Base-by-base conservation (phyloP, 1,140 invertebrate genomes). In the Caenorhabditis latens region DNA sequence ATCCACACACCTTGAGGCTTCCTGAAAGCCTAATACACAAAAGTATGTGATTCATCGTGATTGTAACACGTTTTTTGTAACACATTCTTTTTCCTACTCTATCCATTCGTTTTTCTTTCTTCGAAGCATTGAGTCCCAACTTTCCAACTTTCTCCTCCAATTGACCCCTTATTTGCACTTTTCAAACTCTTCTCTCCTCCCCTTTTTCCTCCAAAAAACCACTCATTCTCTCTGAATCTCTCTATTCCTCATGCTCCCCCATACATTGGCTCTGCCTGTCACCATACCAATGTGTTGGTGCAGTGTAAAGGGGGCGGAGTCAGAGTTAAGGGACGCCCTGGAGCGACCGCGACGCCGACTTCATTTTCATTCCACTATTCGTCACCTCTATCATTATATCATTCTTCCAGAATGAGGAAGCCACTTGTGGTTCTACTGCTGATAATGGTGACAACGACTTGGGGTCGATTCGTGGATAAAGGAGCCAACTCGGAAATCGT, bases 341-440 rank as follows among this genome's bases (percentile, higher is more conserved):
- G 46, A 42, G 65, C 42, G 19, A 42, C 53, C 46, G 50, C 21
- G 40, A 50, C 46, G 24, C 8, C 50, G 53, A 48, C 42, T 50
- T 50, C 19, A 8, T 21, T 50, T 50, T 79, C 46, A 53, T 50
- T 79, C 61, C 0, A 32, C 57, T 21, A 21, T 53, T 63, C 61
- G 32, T 40, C 9, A 63, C 7, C 24, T 11, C 8, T 32, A 11
- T 63, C 24, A 24, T 63, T 4, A 32, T 63, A 4, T 53, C 16
- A 32, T 43, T 50, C 16, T 71, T 71, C 24, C 71, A 79, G 71
- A 79, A 85, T 85, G 84, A 85, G 84, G 67, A 85, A 85, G 67
- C 84, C 84, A n/a, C 67, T 85, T 21, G 63, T 85, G 67, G 71
- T 79, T 32, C 14, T 79, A 5, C 67, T 85, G 50, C 53, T 85